Conservation (phyloP, 2,797 vertebrate genomes). For the Hoplostethus atlanticus region DNA sequence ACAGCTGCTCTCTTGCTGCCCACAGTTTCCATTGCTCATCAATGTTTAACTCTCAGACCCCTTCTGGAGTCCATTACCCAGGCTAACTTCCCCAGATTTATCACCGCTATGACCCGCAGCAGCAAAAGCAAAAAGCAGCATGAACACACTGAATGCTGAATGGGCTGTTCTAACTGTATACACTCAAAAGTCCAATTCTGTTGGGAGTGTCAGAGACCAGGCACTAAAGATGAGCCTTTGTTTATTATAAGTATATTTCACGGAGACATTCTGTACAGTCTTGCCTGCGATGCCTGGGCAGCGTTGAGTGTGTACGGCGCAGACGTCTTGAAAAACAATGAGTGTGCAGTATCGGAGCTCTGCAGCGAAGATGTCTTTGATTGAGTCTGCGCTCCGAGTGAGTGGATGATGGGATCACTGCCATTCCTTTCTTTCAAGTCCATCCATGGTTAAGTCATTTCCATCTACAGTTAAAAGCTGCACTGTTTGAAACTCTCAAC, state of each 20-base stretch:
- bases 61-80: constrained; percentile 83
- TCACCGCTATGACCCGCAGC: constrained; percentile 74
- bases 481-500: constrained; percentile 53
- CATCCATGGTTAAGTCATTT: constrained; percentile 54
- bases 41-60: constrained; percentile 76
- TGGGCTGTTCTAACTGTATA: constrained; percentile 45
- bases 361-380: constrained; percentile 55
- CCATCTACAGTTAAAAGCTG: constrained; percentile 47
- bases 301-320: constrained; percentile 2
- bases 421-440: constrained; percentile 62
- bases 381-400: constrained; percentile 26
- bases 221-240: constrained; percentile 41
- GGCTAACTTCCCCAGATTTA: constrained; percentile 80
- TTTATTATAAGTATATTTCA: constrained; percentile 60
- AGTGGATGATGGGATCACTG: constrained; percentile 56
- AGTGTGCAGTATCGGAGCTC: constrained; percentile 26
- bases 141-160: constrained; percentile 58
- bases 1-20: constrained; percentile 79
- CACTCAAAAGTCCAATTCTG: constrained; percentile 35
- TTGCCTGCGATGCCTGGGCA: constrained; percentile 33
- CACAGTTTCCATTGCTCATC: constrained; percentile 85
- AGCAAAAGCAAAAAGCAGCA: constrained; percentile 71
- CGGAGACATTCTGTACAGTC: constrained; percentile 27
- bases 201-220: constrained; percentile 6
- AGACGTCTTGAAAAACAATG: constrained; percentile 34